A percentile compares a stretch with the other conserved stretches of the same genome.
Evolutionary conservation across 2,888 invertebrate genomes (phyloP).

Genomic region (Chirona hameri): DNA sequence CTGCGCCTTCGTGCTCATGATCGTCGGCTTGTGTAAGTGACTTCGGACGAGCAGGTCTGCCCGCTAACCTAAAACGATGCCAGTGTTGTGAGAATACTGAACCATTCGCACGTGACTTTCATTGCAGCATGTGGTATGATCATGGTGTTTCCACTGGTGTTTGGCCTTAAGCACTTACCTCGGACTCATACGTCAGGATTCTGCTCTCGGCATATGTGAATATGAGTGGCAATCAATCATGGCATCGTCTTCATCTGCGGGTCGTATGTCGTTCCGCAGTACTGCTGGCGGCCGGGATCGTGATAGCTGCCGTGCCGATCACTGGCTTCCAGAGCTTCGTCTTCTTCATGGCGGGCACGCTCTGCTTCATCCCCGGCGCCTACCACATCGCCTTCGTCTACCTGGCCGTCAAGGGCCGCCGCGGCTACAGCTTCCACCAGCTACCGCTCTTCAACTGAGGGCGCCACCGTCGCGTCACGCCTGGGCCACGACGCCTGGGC

Average conservation of each 20-base stretch:
- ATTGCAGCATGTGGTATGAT: too few relatives aligned
- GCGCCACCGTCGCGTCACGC: neutral
- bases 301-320: constrained; percentile 69
- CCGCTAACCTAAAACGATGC: too few relatives aligned
- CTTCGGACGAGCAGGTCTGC: neutral
- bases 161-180: too few relatives aligned
- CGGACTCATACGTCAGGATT: too few relatives aligned
- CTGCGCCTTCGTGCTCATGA: constrained; percentile 71
- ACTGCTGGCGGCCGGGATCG: constrained; percentile 69
- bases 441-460: constrained; percentile 75
- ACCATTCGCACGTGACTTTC: too few relatives aligned
- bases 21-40: constrained; percentile 63
- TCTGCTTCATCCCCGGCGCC: constrained; percentile 84
- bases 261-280: neutral
- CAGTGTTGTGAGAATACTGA: too few relatives aligned
- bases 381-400: constrained; percentile 87
- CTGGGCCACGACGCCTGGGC: too few relatives aligned
- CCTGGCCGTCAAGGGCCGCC: constrained; percentile 76
- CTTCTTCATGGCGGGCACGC: constrained; percentile 79
- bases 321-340: constrained; percentile 76
- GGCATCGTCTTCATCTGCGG: too few relatives aligned
- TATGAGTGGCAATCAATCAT: too few relatives aligned
- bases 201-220: too few relatives aligned
- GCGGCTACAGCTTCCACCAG: constrained; percentile 83
- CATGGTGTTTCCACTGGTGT: too few relatives aligned